Conservation (phyloP, 2,113 vertebrate genomes). For the Scomber scombrus region DNA sequence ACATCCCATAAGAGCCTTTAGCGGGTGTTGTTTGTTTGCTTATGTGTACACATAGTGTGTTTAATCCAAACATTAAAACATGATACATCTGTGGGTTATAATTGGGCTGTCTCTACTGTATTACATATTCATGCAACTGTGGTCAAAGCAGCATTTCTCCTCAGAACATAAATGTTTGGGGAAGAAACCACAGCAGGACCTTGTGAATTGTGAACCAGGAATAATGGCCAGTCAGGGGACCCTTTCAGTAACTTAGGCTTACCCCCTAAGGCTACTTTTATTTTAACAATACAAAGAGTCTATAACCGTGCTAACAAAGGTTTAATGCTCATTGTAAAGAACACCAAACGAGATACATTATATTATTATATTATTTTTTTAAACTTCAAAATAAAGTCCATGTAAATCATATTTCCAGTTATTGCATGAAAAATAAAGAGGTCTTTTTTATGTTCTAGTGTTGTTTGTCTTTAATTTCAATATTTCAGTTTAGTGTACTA, state of each 20-base stretch:
- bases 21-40: constrained; percentile 37
- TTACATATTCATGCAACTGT: constrained; percentile 25
- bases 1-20: constrained; percentile 33
- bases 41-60: constrained; percentile 2
- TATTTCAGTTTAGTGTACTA: no score
- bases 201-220: neutral
- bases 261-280: no score
- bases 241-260: no score
- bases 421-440: no score
- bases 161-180: constrained; percentile 23
- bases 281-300: neutral
- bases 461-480: no score
- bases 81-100: constrained; percentile 46
- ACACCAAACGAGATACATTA: neutral
- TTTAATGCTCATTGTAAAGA: neutral
- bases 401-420: no score
- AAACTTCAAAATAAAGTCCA: no score
- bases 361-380: no score
- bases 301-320: neutral
- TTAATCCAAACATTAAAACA: constrained; percentile 16
- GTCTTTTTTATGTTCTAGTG: no score
- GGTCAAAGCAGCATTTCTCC: neutral
- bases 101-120: constrained; percentile 16
- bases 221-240: neutral
- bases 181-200: neutral